A percentile compares a stretch with the other conserved stretches of the same genome.
These are phyloP conservation scores for Phrynocephalus vlangalii DNA, from an alignment of 2,797 vertebrate genomes.

Conservation along the genomic window DNA sequence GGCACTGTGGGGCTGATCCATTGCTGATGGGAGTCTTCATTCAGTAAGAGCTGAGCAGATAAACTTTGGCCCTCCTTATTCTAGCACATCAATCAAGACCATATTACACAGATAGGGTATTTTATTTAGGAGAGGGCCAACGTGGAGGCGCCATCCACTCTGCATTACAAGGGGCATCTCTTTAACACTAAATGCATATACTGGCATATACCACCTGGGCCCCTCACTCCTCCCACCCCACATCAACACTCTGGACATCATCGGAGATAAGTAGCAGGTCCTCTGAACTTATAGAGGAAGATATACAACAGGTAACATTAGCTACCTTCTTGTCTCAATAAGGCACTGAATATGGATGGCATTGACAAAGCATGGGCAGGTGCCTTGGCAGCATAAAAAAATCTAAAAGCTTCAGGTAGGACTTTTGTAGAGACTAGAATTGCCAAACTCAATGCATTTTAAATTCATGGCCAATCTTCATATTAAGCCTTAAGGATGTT, in stretches of 20 bases:
- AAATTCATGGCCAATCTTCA: background rate
- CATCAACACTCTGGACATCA: background rate
- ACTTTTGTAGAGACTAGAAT: background rate
- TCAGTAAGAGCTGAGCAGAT: too few species aligned
- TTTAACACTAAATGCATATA: background rate
- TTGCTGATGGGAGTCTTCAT: too few species aligned
- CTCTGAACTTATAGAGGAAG: background rate
- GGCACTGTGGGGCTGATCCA: too few species aligned
- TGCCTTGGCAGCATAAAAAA: background rate
- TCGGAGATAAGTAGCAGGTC: background rate
- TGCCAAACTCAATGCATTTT: background rate
- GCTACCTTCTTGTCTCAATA: background rate
- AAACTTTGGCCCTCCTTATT: too few species aligned
- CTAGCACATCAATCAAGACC: background rate
- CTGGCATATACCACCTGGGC: background rate
- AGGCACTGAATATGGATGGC: too few species aligned
- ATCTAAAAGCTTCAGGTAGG: background rate
- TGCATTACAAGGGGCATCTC: background rate
- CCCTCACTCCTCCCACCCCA: background rate
- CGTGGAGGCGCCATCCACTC: background rate
- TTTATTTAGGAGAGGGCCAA: background rate
- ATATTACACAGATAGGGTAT: background rate
- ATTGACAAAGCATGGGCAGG: background rate
- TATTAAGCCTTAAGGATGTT: background rate
- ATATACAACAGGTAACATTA: background rate